phyloP scores from a whole-genome alignment of 2,888 invertebrate species.

The Oxytorus armatus region DNA sequence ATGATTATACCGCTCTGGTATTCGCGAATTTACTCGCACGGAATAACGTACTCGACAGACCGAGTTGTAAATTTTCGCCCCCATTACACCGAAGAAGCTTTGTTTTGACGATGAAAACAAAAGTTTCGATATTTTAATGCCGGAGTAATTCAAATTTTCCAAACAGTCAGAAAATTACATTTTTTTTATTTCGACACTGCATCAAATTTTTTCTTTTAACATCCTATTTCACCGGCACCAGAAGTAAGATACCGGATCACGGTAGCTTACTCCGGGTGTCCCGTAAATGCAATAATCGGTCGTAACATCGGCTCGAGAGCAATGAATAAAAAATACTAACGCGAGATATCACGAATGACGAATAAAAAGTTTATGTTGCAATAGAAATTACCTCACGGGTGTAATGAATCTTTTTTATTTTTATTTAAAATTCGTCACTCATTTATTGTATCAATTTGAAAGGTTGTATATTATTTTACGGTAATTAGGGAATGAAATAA shows the following conservation, averaged over 20 bases:
- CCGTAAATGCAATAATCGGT: neutral
- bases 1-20: slow-evolving; percentile 27
- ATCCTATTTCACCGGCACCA: too few relatives aligned
- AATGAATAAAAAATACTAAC: neutral
- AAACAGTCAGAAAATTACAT: too few relatives aligned
- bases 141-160: too few relatives aligned
- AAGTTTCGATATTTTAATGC: neutral
- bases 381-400: neutral
- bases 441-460: too few relatives aligned
- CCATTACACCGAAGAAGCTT: too few relatives aligned
- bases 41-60: slow-evolving; percentile 5
- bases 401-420: too few relatives aligned
- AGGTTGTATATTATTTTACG: too few relatives aligned
- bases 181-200: too few relatives aligned
- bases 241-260: too few relatives aligned
- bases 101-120: neutral
- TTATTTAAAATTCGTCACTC: too few relatives aligned
- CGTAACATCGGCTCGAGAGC: neutral
- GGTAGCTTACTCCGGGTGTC: neutral
- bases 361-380: neutral
- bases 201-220: too few relatives aligned
- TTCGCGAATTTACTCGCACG: slow-evolving; percentile 32
- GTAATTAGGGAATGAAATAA: too few relatives aligned
- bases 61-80: neutral
- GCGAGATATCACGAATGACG: neutral